Conservation (phyloP, 1,140 invertebrate species). For the Aphelenchoides fujianensis region DNA sequence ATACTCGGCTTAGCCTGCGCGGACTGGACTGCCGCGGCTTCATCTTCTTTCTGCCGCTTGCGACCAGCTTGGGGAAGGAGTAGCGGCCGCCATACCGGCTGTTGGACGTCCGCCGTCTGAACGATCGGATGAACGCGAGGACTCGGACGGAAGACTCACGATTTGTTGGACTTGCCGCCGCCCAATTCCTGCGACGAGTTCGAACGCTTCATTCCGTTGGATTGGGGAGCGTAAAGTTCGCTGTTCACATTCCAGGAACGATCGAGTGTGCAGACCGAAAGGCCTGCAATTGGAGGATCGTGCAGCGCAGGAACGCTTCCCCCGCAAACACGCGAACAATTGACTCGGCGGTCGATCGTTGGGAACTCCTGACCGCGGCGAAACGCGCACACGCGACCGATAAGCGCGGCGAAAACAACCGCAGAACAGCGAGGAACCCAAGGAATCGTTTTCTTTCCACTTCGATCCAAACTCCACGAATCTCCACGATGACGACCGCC, state of each 20-base stretch:
- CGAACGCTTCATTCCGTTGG: conserved; percentile 5
- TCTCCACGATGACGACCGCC: background rate
- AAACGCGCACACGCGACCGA: too few species aligned
- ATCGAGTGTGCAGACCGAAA: too few species aligned
- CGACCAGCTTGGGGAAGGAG: background rate
- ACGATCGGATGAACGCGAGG: background rate
- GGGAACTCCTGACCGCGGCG: too few species aligned
- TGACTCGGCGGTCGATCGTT: too few species aligned
- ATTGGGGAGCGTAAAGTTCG: background rate
- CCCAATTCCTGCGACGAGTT: background rate
- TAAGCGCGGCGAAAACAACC: too few species aligned
- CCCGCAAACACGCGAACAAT: too few species aligned
- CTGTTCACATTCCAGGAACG: background rate
- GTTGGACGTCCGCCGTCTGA: background rate
- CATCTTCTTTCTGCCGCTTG: conserved; percentile 15
- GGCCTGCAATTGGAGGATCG: too few species aligned
- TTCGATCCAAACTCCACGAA: too few species aligned
- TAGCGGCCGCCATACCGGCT: conserved; percentile 7
- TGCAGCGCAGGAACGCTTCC: too few species aligned
- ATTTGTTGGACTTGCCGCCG: background rate
- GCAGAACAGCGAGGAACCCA: too few species aligned
- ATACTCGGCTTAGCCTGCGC: conserved; percentile 24
- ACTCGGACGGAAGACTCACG: conserved; percentile 4
- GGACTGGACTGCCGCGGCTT: background rate
- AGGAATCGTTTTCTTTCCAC: too few species aligned